Conservation (phyloP, 2,797 vertebrate species). For the Apodemus agrarius region DNA sequence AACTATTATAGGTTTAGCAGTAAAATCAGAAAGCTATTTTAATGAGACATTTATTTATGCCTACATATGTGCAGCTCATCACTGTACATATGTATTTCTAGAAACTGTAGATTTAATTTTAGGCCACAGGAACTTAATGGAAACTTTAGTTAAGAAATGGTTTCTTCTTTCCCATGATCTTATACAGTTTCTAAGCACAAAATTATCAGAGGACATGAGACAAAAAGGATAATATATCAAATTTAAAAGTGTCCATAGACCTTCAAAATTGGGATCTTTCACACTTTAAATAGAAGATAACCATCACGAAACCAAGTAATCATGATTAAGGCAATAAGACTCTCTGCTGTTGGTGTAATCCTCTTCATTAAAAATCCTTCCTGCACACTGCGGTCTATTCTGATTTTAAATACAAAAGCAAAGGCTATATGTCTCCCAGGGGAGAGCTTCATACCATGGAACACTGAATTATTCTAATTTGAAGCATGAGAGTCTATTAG, state of each 20-base stretch:
- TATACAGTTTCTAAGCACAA: slow-evolving; percentile 24
- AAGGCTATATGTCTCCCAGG: not conserved
- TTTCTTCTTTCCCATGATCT: not conserved
- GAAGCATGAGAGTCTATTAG: not conserved
- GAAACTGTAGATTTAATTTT: not conserved
- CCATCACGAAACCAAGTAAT: not conserved
- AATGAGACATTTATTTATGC: not conserved
- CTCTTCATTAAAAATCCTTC: not conserved
- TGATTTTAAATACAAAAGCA: not conserved
- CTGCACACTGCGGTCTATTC: not conserved
- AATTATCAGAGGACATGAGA: not conserved
- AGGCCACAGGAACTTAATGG: not conserved
- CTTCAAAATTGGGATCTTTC: not conserved
- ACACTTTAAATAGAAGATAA: not conserved
- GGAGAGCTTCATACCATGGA: not conserved
- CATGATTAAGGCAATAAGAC: slow-evolving; percentile 1
- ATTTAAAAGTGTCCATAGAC: not conserved
- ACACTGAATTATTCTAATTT: not conserved
- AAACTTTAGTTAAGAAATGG: not conserved
- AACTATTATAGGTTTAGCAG: not conserved
- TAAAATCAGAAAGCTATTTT: slow-evolving; percentile 20
- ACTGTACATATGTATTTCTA: not conserved
- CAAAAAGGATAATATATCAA: not conserved
- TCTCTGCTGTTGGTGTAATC: not conserved
- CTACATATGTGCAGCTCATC: not conserved